These are phyloP conservation scores for Enteromius unitaeniatus DNA, from an alignment of 2,797 vertebrate genomes.

Conservation along the genomic window DNA sequence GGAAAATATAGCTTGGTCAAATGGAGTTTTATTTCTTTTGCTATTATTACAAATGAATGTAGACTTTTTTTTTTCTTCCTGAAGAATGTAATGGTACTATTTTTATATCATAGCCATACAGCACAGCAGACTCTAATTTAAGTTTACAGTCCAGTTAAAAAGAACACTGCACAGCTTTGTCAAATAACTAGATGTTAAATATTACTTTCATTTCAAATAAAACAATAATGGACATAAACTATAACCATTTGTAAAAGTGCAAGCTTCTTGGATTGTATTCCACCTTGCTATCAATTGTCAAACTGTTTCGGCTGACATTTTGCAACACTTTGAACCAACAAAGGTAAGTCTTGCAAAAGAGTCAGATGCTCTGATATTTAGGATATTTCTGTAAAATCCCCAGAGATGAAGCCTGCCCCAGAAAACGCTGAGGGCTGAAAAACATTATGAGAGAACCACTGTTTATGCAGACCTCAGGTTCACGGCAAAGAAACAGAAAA, in stretches of 20 bases:
- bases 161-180: slow-evolving; percentile 58
- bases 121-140: slow-evolving; percentile 56
- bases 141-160: slow-evolving; percentile 60
- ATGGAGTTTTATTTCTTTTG: slow-evolving; percentile 52
- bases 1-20: slow-evolving; percentile 54
- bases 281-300: slow-evolving; percentile 68
- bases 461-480: slow-evolving; percentile 79
- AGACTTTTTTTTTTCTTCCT: slow-evolving; percentile 34
- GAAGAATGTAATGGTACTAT: slow-evolving; percentile 55
- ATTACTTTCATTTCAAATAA: slow-evolving; percentile 52
- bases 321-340: slow-evolving; percentile 73
- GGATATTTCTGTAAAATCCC: slow-evolving; percentile 81
- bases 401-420: slow-evolving; percentile 73
- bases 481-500: slow-evolving; percentile 66
- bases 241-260: slow-evolving; percentile 59
- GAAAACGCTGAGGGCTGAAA: slow-evolving; percentile 82
- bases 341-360: slow-evolving; percentile 69
- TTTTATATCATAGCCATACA: slow-evolving; percentile 48
- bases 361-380: slow-evolving; percentile 70
- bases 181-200: slow-evolving; percentile 57
- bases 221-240: slow-evolving; percentile 59
- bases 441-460: slow-evolving; percentile 73
- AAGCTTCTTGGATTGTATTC: slow-evolving; percentile 61
- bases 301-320: slow-evolving; percentile 71
- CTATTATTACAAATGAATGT: slow-evolving; percentile 55